These are phyloP conservation scores for Tribolium madens DNA, from an alignment of 1,140 invertebrate species.

Conservation along the genomic window DNA sequence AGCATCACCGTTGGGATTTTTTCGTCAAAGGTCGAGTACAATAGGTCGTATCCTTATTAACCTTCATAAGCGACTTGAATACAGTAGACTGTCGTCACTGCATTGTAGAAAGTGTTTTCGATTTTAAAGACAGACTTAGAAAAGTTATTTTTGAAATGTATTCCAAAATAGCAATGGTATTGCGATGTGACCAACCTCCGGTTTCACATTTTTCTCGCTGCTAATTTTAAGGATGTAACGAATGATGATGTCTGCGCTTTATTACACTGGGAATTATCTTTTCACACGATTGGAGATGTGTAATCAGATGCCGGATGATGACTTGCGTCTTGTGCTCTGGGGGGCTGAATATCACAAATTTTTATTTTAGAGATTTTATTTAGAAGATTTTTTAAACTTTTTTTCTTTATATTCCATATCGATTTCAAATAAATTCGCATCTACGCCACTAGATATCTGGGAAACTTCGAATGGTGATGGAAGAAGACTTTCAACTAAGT, in stretches of 20 bases:
- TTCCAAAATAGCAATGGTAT: slow-evolving; percentile 12
- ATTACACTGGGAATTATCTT: not conserved
- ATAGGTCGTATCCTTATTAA: slow-evolving; percentile 37
- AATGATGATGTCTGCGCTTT: not conserved
- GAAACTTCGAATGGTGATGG: too few relatives aligned
- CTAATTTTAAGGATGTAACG: not conserved
- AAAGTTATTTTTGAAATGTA: slow-evolving; percentile 10
- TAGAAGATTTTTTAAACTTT: not conserved
- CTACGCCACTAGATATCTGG: too few relatives aligned
- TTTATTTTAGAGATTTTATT: not conserved
- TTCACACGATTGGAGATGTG: not conserved
- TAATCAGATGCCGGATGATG: not conserved
- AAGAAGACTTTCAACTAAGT: too few relatives aligned
- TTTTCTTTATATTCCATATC: too few relatives aligned
- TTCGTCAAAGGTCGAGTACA: slow-evolving; percentile 31
- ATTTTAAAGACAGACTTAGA: slow-evolving; percentile 16
- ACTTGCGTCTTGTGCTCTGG: not conserved
- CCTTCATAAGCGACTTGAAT: not conserved
- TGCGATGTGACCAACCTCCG: not conserved
- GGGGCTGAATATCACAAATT: too few relatives aligned
- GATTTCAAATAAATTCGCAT: too few relatives aligned
- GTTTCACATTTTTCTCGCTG: not conserved
- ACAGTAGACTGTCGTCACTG: not conserved
- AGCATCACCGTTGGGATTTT: slow-evolving; percentile 12
- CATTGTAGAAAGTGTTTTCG: slow-evolving; percentile 1